Evolutionary conservation across 2,113 vertebrate species (phyloP), one percentile per base, ranked within the genome.

Genomic region (Rhipidura dahli): DNA sequence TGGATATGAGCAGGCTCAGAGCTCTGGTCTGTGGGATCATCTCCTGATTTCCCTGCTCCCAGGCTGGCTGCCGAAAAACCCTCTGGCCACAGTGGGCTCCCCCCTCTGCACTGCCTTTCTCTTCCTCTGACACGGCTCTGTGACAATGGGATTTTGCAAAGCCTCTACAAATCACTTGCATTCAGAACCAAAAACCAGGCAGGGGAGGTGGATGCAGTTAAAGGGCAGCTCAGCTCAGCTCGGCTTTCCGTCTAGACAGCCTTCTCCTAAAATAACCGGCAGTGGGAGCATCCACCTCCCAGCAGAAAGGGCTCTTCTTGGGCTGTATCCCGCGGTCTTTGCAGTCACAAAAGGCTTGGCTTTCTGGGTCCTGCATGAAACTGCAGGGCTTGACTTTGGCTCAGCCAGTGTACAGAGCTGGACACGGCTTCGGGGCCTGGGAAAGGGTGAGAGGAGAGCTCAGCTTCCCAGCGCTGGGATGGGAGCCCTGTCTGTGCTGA

Each of bases 221-320:
- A 81, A 91, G 92, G 68, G 66, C 85, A 91, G 93, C 91, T 92
- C 54, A 15, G 91, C 87, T 90, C 79, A 39, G 90, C 90, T 94
- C 82, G 27, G 75, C 76, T 95, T 96, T 90, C 88, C 0, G 71
- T 90, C 94, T 96, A 94, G 87, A 96, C 85, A 87, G 83, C 22
- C 28, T 61, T 76, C 59, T 93, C 87, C 49, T 73, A 96, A 96
- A 93, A 95, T 93, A 95, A 85, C 75, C 2, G 0, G 56, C 89
- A 81, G 24, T 31, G 64, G 83, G 76, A 95, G 82, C 89, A 64
- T 31, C 89, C 84, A 51, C 70, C 87, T 80, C 78, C 0, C 3
- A 27, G 66, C 45, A 66, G 70, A 54, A 83, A 49, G 69, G 50
- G 66, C 70, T 94, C 40, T 49, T 54, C 91, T 83, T 10, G 0